A percentile compares a stretch with the other conserved stretches of the same genome.
phyloP scores from a whole-genome alignment of 1,140 invertebrate species.

The Saccostrea echinata region DNA sequence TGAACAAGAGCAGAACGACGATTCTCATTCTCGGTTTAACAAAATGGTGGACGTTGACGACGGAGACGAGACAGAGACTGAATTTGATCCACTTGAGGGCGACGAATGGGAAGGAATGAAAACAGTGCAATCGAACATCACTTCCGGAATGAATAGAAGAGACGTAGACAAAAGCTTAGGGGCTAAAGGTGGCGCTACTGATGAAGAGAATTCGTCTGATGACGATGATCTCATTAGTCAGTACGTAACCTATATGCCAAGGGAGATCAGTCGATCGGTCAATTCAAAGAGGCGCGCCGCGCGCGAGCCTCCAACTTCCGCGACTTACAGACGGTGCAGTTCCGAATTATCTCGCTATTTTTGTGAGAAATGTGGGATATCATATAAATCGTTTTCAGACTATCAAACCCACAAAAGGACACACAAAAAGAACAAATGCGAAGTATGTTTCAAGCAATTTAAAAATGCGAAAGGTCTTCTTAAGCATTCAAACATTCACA shows the following conservation, averaged over 20 bases:
- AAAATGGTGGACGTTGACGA: background rate
- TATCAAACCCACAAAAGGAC: conserved; percentile 1
- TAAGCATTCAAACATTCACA: conserved; percentile 7
- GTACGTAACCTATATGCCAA: conserved; percentile 15
- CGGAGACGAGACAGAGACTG: background rate
- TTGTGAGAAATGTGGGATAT: background rate
- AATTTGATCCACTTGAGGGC: conserved; percentile 12
- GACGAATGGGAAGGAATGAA: conserved; percentile 19
- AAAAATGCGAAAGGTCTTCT: background rate
- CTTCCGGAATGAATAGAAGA: background rate
- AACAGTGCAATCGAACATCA: background rate
- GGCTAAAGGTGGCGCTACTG: background rate
- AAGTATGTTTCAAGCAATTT: conserved; percentile 11
- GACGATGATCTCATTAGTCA: conserved; percentile 8
- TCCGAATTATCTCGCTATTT: background rate
- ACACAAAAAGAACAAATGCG: background rate
- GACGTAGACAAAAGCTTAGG: background rate
- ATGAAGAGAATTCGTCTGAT: background rate
- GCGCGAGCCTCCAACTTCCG: background rate
- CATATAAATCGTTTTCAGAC: background rate
- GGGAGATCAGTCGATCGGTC: background rate
- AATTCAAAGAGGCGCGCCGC: background rate
- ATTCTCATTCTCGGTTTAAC: no score
- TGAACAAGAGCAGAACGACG: background rate
- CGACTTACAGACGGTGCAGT: background rate